Percentiles rank a stretch among this genome's conserved stretches.
Conservation (phyloP, 1,140 invertebrate genomes). For the Pomacea maculata region DNA sequence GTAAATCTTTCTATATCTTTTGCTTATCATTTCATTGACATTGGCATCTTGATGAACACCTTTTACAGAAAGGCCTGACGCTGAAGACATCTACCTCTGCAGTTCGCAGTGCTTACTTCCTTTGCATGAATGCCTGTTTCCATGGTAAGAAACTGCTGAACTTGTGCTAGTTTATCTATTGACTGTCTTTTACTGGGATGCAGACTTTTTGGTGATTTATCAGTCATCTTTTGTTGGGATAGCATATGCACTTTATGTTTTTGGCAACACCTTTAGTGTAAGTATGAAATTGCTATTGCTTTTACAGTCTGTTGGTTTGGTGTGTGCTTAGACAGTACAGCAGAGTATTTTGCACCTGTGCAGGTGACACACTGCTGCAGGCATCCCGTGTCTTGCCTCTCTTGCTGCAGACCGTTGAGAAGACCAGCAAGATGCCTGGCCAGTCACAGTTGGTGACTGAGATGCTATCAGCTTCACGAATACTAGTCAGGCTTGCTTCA, state of each 20-base stretch:
- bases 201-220: too few relatives aligned
- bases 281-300: too few relatives aligned
- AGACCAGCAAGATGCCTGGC: conserved; percentile 74
- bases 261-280: too few relatives aligned
- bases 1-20: too few relatives aligned
- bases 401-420: conserved; percentile 76
- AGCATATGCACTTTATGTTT: neutral
- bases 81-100: conserved; percentile 81
- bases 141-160: conserved; percentile 54
- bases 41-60: neutral
- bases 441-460: conserved; percentile 76
- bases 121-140: conserved; percentile 75
- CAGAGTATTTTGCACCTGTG: conserved; percentile 7
- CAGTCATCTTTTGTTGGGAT: too few relatives aligned
- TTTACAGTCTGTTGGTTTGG: neutral
- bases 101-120: conserved; percentile 82
- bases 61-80: conserved; percentile 75
- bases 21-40: neutral
- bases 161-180: too few relatives aligned
- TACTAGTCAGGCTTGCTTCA: conserved; percentile 75
- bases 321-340: neutral
- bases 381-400: conserved; percentile 69
- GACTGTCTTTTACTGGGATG: too few relatives aligned
- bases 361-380: conserved; percentile 68
- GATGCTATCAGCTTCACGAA: conserved; percentile 79